These are phyloP conservation scores for Anoplophora glabripennis DNA, from an alignment of 1,140 invertebrate species.

Conservation along the genomic window DNA sequence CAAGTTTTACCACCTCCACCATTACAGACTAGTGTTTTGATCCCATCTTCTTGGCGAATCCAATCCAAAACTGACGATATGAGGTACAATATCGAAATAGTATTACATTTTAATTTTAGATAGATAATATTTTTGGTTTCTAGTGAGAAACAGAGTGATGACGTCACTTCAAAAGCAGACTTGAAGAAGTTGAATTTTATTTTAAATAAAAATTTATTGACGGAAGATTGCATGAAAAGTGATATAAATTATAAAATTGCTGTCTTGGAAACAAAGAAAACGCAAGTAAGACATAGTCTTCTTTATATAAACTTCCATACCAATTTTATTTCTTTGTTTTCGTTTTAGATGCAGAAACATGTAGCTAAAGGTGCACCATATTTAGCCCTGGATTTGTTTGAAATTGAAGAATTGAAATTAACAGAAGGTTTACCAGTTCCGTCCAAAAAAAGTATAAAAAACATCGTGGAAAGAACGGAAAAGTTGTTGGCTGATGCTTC, in stretches of 20 bases:
- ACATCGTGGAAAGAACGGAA: slow-evolving; percentile 35
- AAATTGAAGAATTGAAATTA: slow-evolving; percentile 42
- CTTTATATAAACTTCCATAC: neutral
- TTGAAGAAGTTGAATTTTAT: slow-evolving; percentile 33
- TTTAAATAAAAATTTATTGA: slow-evolving; percentile 31
- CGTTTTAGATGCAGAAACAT: slow-evolving; percentile 45
- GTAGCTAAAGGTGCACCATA: slow-evolving; percentile 51
- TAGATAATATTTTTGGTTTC: neutral
- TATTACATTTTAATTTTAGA: neutral
- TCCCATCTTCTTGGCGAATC: slow-evolving; percentile 33
- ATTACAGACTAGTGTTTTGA: slow-evolving; percentile 46
- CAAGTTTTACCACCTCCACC: slow-evolving; percentile 42
- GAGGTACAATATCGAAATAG: neutral
- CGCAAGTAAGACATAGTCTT: slow-evolving; percentile 26
- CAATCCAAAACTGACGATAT: neutral
- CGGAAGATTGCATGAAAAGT: slow-evolving; percentile 19
- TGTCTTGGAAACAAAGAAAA: slow-evolving; percentile 40
- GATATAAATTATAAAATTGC: slow-evolving; percentile 45
- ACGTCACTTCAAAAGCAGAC: neutral
- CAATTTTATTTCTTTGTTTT: slow-evolving; percentile 16
- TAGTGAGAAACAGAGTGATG: neutral
- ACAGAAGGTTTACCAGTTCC: slow-evolving; percentile 31
- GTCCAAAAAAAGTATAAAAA: slow-evolving; percentile 33
- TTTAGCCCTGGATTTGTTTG: slow-evolving; percentile 47
- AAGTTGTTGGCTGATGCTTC: slow-evolving; percentile 32